Base-by-base conservation (phyloP, 2,113 vertebrate genomes). In the Marmota flaviventris region DNA sequence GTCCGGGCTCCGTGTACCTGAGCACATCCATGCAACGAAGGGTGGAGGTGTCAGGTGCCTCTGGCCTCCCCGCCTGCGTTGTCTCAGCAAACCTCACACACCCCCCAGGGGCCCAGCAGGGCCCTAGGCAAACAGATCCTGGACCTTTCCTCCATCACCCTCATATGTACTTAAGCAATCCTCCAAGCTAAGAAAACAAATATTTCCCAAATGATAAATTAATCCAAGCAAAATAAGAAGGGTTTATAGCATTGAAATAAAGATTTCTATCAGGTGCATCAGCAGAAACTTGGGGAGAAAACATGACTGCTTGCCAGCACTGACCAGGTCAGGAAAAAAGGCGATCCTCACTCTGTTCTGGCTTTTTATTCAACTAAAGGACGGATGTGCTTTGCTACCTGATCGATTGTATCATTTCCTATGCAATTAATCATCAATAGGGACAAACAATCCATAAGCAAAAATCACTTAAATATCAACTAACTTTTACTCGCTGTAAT, bases 351-450 rank as follows among this genome's bases (percentile, higher is more conserved):
- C 9, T 72, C 4, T 77, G 63, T 8, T 83, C 13, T 37, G 61
- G 13, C 12, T 9, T 56, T 92, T 77, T 65, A 24, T 12, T 10
- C 51, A 84, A 61, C 6, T 70, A 25, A 79, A 90, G 70, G 58
- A 77, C 37, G 67, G 72, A 51, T 37, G 8, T 63, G 22, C 8
- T 77, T 37, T 85, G 70, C 53, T 72, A 70, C 20, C 34, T 94
- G 51, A 84, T 92, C 29, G 82, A 70, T 86, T 85, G 72, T 34
- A 75, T 79, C 81, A 51, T 85, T 94, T 88, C 34, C 2, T 83
- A 63, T 81, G 39, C 58, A 95, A 91, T 61, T 81, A 87, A 96
- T 86, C 25, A 95, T 87, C 82, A 96, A 58, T 61, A 69, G 42
- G 17, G 24, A 69, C 37, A 69, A 73, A 17, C 48, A 69, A 27